Conservation (phyloP, 2,113 vertebrate genomes). For the Chrysemys picta region DNA sequence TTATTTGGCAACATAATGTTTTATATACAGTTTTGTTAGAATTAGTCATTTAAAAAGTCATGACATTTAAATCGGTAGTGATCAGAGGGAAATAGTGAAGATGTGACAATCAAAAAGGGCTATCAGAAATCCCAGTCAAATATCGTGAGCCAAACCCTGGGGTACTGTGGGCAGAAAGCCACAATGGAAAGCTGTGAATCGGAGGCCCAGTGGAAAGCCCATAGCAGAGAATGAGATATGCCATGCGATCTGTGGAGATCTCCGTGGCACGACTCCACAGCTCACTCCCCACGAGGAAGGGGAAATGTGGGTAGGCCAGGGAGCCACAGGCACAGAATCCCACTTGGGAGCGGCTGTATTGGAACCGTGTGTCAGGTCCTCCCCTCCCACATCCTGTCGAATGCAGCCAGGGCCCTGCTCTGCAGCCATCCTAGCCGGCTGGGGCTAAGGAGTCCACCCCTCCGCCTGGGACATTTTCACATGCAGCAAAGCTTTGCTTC, state of each 20-base stretch:
- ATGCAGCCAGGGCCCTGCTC: neutral
- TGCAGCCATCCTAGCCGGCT: neutral
- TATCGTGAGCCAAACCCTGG: neutral
- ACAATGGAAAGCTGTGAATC: neutral
- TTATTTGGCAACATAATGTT: slow-evolving; percentile 68
- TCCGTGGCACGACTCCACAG: neutral
- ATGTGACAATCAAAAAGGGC: slow-evolving; percentile 53
- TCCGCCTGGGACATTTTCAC: neutral
- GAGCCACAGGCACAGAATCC: too few relatives aligned
- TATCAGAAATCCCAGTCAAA: slow-evolving; percentile 49
- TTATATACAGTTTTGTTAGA: slow-evolving; percentile 73
- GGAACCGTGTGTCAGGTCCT: too few relatives aligned
- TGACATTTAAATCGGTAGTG: slow-evolving; percentile 77
- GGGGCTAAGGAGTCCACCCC: accelerated
- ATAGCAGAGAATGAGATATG: neutral
- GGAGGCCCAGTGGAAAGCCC: neutral
- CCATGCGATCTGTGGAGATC: neutral
- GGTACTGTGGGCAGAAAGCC: neutral
- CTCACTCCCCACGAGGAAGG: neutral
- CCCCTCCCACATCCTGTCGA: neutral
- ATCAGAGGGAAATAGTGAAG: slow-evolving; percentile 62
- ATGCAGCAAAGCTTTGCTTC: neutral
- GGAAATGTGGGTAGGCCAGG: neutral
- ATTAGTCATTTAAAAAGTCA: slow-evolving; percentile 78
- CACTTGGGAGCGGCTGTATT: neutral